Evolutionary conservation across 2,888 invertebrate species (phyloP), one percentile per base, ranked within the genome.

Genomic region (Chromoteleia sp.): DNA sequence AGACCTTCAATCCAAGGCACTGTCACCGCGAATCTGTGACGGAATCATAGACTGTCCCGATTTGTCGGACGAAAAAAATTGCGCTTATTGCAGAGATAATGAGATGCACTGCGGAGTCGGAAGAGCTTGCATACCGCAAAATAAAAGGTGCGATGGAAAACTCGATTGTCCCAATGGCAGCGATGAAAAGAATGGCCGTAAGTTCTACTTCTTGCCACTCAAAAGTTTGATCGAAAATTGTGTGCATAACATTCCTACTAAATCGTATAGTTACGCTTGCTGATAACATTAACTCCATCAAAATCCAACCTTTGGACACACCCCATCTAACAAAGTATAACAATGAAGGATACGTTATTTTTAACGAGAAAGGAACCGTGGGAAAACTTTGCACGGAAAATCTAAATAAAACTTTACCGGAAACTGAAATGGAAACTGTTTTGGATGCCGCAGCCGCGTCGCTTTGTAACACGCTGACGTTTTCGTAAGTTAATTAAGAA

Each of bases 11-110:
- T 93, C 94, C 25, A 94, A 95, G 84, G 97, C 96, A 0, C 92
- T 96, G 79, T 96, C 96, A 0, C 94, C 96, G 0, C 93, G 97
- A 54, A 93, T 97, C 33, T 98, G 98, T 88, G 98, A 98, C 90
- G 97, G 97, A 12, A 93, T 96, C 30, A 95, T 96, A 10, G 98
- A 98, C 91, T 98, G 98, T 91, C 94, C 96, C 10, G 96, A 97
- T 92, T 93, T 97, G 25, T 94, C 95, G 0, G 97, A 97, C 91
- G 97, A 97, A 92, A 94, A 94, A 75, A 93, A 94, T 56, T 98
- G 97, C 89, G 93, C 95, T 33, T 97, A 97, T 89, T 98, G 97
- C 89, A 93, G 94, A 0, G 93, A 94, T 36, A 95, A 95, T 43
- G 93, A 93, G 3, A 92, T 97, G 83, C 97, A 97, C 86, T 98